Evolutionary conservation across 2,797 vertebrate genomes (phyloP).

Genomic region (Ficedula albicollis): DNA sequence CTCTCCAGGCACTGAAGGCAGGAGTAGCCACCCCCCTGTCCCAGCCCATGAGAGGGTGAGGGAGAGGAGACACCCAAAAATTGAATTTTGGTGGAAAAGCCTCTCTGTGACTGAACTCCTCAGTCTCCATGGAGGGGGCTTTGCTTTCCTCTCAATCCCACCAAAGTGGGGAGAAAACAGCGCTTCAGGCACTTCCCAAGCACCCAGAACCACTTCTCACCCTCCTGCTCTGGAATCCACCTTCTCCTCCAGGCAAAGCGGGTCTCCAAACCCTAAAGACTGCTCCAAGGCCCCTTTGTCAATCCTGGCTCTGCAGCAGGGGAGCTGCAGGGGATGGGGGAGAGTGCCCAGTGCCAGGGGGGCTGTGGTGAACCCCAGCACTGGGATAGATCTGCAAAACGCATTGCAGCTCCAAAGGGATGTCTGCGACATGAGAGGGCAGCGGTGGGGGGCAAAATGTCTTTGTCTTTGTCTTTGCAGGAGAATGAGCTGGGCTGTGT

Average conservation of each 20-base stretch:
- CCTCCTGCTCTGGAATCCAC: not conserved
- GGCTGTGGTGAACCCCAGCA: accelerated
- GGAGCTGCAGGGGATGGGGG: not conserved
- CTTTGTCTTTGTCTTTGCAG: not conserved
- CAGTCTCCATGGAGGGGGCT: not conserved
- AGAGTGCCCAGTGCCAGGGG: not conserved
- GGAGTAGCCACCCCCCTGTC: not conserved
- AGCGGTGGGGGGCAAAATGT: accelerated
- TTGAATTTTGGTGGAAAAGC: not conserved
- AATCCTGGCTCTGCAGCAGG: not conserved
- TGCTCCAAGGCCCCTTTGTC: not conserved
- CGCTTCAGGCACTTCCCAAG: not conserved
- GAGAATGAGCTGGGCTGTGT: not conserved
- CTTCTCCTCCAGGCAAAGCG: not conserved
- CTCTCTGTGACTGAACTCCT: not conserved
- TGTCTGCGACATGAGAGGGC: not conserved
- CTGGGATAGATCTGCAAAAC: not conserved
- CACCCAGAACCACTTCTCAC: not conserved
- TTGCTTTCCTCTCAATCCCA: not conserved
- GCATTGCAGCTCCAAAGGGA: not conserved
- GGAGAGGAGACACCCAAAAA: not conserved
- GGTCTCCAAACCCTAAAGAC: not conserved
- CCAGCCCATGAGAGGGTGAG: accelerated
- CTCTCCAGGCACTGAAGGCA: not conserved
- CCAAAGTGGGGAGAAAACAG: not conserved